These are phyloP conservation scores for Clivina fossor DNA, from an alignment of 2,888 invertebrate species.

Conservation along the genomic window DNA sequence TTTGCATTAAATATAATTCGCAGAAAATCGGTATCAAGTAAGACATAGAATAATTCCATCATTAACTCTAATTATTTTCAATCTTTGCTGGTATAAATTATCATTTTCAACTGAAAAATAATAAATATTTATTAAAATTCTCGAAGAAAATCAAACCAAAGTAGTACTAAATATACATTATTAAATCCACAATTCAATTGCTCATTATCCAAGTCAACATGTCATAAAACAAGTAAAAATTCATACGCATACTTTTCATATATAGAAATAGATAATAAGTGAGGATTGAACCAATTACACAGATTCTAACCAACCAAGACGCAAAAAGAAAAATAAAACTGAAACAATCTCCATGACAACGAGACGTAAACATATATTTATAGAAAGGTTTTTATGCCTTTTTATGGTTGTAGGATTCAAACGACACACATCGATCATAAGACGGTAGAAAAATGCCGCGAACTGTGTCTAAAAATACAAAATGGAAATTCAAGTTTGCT, in stretches of 20 bases:
- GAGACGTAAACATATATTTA: too few species aligned
- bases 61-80: too few species aligned
- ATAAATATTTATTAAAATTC: slow-evolving; percentile 10
- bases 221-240: slow-evolving; percentile 20
- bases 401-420: background rate
- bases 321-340: slow-evolving; percentile 7
- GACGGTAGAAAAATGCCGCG: slow-evolving; percentile 1
- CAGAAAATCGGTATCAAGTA: too few species aligned
- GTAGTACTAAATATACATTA: slow-evolving; percentile 11
- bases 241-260: slow-evolving; percentile 3
- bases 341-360: background rate
- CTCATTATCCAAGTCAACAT: slow-evolving; percentile 10
- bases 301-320: slow-evolving; percentile 7
- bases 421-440: slow-evolving; percentile 12
- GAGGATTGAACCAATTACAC: slow-evolving; percentile 16
- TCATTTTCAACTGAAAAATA: too few species aligned
- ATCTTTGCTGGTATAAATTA: too few species aligned
- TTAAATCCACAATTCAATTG: slow-evolving; percentile 12
- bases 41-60: too few species aligned
- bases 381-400: too few species aligned
- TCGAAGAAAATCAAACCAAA: too few species aligned
- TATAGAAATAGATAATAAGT: too few species aligned
- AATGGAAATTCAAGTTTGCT: too few species aligned
- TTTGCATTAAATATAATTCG: too few species aligned
- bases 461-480: too few species aligned